A percentile compares a stretch with the other conserved stretches of the same genome.
Conservation (phyloP, 2,113 vertebrate genomes). For the Nannobrachium achirus region DNA sequence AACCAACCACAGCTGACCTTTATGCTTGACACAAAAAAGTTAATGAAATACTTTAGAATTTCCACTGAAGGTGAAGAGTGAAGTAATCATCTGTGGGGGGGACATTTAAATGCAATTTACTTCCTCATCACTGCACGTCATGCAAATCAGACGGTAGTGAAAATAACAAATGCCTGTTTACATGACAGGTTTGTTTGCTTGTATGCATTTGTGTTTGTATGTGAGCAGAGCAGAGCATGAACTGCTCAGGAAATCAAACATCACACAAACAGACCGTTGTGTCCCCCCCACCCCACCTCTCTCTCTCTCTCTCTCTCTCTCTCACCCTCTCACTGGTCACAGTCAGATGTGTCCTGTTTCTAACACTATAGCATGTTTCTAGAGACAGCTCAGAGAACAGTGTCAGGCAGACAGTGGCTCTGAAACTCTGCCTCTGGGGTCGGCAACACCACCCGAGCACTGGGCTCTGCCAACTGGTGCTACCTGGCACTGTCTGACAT, state of each 20-base stretch:
- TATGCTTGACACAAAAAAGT: no score
- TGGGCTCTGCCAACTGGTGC: not conserved
- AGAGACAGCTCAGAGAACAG: slow-evolving; percentile 16
- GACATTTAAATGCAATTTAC: no score
- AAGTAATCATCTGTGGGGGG: no score
- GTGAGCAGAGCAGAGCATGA: not conserved
- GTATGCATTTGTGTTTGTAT: not conserved
- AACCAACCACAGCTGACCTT: no score
- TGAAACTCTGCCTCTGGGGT: not conserved
- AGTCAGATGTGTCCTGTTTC: not conserved
- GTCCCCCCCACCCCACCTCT: not conserved
- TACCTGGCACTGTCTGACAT: slow-evolving; percentile 4
- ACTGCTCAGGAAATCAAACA: slow-evolving; percentile 43
- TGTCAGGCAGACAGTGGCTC: not conserved
- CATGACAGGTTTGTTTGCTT: not conserved
- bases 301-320: slow-evolving; percentile 19
- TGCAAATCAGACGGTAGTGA: not conserved
- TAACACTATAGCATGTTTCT: not conserved
- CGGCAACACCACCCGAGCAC: not conserved
- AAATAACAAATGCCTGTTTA: not conserved
- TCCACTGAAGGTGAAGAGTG: no score
- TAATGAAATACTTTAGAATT: no score
- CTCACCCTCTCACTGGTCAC: slow-evolving; percentile 12
- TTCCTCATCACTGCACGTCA: not conserved
- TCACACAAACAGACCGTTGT: slow-evolving; percentile 41